Percentiles rank a stretch among this genome's conserved stretches.
These are phyloP conservation scores for Acanthopleura granulata DNA, from an alignment of 2,888 invertebrate species.

Conservation along the genomic window DNA sequence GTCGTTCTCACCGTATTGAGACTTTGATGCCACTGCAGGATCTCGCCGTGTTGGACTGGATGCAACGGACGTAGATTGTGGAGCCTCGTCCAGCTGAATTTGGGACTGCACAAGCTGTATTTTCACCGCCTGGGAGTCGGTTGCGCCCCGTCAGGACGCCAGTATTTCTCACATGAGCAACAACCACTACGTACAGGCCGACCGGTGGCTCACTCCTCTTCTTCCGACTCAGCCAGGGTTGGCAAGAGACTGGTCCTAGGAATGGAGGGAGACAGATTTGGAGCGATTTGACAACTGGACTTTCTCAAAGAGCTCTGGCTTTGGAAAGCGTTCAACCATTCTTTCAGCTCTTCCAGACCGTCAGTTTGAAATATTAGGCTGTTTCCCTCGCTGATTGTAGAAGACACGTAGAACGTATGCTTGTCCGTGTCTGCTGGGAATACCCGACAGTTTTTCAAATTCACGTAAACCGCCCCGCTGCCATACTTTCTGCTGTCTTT, in stretches of 20 bases:
- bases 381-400: background rate
- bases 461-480: background rate
- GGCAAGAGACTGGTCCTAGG: conserved; percentile 28
- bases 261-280: conserved; percentile 29
- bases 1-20: no score
- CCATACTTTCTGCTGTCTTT: background rate
- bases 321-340: background rate
- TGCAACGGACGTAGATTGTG: no score
- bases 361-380: background rate
- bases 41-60: no score
- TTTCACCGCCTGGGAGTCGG: no score
- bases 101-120: no score
- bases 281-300: conserved; percentile 22
- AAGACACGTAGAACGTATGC: background rate
- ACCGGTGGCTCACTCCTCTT: conserved; percentile 22
- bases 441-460: background rate
- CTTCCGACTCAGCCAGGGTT: conserved; percentile 26
- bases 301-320: background rate
- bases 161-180: no score
- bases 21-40: no score
- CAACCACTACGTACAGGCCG: no score
- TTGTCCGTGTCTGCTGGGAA: background rate
- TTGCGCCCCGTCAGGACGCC: no score
- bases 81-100: no score
- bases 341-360: background rate